These are phyloP conservation scores for Drosophila prosaltans DNA, from an alignment of 1,140 invertebrate species.

Conservation along the genomic window DNA sequence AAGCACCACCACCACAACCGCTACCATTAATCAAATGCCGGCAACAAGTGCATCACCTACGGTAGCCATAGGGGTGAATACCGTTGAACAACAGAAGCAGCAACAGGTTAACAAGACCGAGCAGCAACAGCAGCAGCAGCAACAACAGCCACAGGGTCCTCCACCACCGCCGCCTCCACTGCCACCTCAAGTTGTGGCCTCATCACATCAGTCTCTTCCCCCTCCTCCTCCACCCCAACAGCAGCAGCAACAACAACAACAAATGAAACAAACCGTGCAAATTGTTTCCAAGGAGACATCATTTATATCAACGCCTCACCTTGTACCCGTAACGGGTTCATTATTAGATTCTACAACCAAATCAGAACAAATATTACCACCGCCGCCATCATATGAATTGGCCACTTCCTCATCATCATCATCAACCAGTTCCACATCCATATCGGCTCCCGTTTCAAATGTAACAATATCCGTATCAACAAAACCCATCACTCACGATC, in stretches of 20 bases:
- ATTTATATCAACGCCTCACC: slow-evolving; percentile 73
- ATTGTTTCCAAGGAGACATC: slow-evolving; percentile 84
- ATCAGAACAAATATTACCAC: slow-evolving; percentile 44
- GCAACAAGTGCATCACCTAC: slow-evolving; percentile 81
- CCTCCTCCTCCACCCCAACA: slow-evolving; percentile 9
- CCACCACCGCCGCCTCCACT: slow-evolving; percentile 40
- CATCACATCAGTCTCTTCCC: slow-evolving; percentile 16
- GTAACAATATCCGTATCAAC: slow-evolving; percentile 72
- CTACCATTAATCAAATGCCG: slow-evolving; percentile 33
- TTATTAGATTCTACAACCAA: slow-evolving; percentile 22
- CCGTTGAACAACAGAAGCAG: slow-evolving; percentile 25
- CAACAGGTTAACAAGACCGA: slow-evolving; percentile 23
- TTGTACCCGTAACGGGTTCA: slow-evolving; percentile 39
- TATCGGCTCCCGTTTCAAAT: slow-evolving; percentile 42
- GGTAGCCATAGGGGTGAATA: slow-evolving; percentile 33
- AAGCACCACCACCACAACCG: slow-evolving; percentile 19
- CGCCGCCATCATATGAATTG: slow-evolving; percentile 61
- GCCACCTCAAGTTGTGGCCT: not conserved
- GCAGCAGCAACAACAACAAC: slow-evolving; percentile 35
- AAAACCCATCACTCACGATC: slow-evolving; percentile 49
- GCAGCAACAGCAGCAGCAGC: slow-evolving; percentile 38
- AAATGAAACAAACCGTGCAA: slow-evolving; percentile 63
- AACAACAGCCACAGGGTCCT: slow-evolving; percentile 64
- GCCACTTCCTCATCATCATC: slow-evolving; percentile 29
- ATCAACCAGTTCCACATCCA: slow-evolving; percentile 6